Percentiles rank a stretch among this genome's conserved stretches.
phyloP scores from a whole-genome alignment of 2,113 vertebrate species.

The Microtus pennsylvanicus region DNA sequence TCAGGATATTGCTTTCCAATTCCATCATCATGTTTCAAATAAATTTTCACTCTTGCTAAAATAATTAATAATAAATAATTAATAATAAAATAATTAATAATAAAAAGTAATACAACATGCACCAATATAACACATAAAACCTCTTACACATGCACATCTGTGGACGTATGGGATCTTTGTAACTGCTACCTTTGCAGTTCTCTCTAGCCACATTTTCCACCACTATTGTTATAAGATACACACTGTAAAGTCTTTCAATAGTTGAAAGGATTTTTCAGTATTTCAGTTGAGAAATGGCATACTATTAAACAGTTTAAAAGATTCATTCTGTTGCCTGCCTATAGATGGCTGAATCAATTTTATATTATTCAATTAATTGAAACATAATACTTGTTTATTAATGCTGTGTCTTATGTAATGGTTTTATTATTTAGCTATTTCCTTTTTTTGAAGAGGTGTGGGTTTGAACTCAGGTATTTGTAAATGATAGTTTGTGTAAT shows the following conservation, averaged over 20 bases:
- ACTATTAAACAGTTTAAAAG: neutral
- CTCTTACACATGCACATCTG: neutral
- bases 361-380: neutral
- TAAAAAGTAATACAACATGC: no score
- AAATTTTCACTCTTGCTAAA: neutral
- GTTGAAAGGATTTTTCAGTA: neutral
- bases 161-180: no score
- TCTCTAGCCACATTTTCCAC: neutral
- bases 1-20: neutral
- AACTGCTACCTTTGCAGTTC: neutral
- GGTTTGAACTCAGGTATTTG: neutral
- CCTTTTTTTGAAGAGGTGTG: neutral
- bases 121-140: neutral
- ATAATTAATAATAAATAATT: neutral
- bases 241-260: neutral
- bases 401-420: neutral
- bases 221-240: neutral
- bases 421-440: neutral
- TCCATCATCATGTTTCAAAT: neutral
- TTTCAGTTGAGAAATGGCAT: neutral
- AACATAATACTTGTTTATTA: neutral
- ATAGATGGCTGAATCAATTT: neutral
- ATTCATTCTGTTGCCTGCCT: neutral
- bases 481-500: neutral
- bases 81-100: no score